A percentile compares a stretch with the other conserved stretches of the same genome.
These are phyloP conservation scores for Chlorospingus semifuscus DNA, from an alignment of 2,797 vertebrate species.

Conservation along the genomic window DNA sequence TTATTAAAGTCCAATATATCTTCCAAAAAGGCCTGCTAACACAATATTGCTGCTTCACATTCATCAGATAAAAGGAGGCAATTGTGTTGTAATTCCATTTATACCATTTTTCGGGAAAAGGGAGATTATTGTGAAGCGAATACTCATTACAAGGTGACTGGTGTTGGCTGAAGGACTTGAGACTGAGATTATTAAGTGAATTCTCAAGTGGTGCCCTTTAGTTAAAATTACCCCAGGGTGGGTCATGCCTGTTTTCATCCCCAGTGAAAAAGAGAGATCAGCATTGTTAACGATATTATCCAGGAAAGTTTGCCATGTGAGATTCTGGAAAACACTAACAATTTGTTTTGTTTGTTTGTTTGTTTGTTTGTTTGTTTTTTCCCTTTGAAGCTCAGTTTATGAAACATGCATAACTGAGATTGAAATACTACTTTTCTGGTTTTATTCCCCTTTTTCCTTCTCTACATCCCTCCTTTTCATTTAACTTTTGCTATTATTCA, in stretches of 20 bases:
- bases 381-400: neutral
- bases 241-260: neutral
- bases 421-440: neutral
- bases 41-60: slow-evolving; percentile 78
- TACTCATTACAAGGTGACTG: slow-evolving; percentile 70
- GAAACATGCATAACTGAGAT: neutral
- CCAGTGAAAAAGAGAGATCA: slow-evolving; percentile 2
- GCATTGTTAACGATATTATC: neutral
- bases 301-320: neutral
- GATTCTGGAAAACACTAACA: neutral
- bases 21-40: slow-evolving; percentile 83
- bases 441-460: neutral
- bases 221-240: slow-evolving; percentile 21
- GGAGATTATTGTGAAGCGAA: slow-evolving; percentile 65
- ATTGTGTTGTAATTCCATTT: slow-evolving; percentile 78
- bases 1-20: slow-evolving; percentile 91
- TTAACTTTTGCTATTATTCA: neutral
- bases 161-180: slow-evolving; percentile 64
- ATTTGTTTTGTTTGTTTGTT: neutral
- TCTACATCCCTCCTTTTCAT: neutral
- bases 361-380: neutral
- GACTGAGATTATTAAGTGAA: slow-evolving; percentile 59
- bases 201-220: slow-evolving; percentile 61
- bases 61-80: slow-evolving; percentile 77
- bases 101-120: slow-evolving; percentile 64